Conservation (phyloP, 2,888 invertebrate species). For the Pachliopta kotzebuea region DNA sequence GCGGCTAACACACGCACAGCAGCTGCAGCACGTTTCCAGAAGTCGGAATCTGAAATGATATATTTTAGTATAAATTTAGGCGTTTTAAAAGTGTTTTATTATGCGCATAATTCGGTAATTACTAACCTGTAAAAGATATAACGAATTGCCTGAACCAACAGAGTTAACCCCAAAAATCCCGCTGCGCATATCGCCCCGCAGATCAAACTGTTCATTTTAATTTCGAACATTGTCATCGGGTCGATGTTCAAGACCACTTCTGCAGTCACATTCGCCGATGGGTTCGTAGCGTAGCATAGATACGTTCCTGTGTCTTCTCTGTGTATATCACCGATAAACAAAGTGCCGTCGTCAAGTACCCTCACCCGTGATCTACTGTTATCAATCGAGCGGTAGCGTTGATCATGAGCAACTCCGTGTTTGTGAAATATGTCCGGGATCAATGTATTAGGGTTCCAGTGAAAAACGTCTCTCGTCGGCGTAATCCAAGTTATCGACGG, state of each 20-base stretch:
- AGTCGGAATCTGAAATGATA: constrained; percentile 83
- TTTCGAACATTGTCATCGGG: constrained; percentile 90
- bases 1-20: constrained; percentile 86
- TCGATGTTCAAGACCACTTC: constrained; percentile 90
- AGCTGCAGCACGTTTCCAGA: constrained; percentile 88
- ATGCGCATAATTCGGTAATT: constrained; percentile 16
- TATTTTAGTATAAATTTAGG: not conserved
- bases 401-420: constrained; percentile 83
- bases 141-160: constrained; percentile 88
- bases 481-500: constrained; percentile 94
- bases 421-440: constrained; percentile 84
- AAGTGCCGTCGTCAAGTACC: constrained; percentile 88
- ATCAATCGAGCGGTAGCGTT: constrained; percentile 68
- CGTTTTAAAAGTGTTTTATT: not conserved
- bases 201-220: constrained; percentile 91
- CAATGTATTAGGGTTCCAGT: constrained; percentile 88
- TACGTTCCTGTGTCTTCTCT: constrained; percentile 92
- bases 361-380: constrained; percentile 79
- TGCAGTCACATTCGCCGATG: constrained; percentile 88
- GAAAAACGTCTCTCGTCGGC: constrained; percentile 85
- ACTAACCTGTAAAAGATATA: constrained; percentile 86
- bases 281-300: constrained; percentile 92
- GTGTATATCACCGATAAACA: constrained; percentile 85
- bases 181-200: constrained; percentile 91
- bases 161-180: constrained; percentile 88